phyloP scores from a whole-genome alignment of 2,113 vertebrate species.

The Grus americana region DNA sequence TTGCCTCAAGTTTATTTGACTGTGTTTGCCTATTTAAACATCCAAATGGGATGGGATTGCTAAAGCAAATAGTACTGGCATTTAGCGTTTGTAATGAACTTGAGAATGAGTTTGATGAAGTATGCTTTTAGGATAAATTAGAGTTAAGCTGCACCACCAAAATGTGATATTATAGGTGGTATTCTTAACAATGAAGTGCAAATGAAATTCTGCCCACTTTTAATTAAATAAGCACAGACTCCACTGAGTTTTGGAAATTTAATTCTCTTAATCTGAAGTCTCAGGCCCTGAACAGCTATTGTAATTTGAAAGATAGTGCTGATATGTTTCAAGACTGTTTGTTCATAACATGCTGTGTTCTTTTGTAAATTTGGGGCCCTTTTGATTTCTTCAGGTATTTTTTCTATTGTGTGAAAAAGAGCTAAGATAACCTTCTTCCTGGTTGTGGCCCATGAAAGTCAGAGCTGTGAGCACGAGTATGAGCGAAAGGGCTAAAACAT shows the following conservation, averaged over 20 bases:
- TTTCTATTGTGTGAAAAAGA: background rate
- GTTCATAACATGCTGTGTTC: background rate
- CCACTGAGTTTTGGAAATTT: constrained; percentile 53
- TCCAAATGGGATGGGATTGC: constrained; percentile 1
- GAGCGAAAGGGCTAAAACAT: background rate
- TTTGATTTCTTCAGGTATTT: background rate
- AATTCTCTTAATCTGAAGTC: constrained; percentile 51
- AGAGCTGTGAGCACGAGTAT: background rate
- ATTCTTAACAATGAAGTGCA: constrained; percentile 50
- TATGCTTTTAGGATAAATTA: constrained; percentile 36
- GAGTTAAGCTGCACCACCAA: constrained; percentile 37
- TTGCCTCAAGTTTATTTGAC: background rate
- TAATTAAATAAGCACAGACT: constrained; percentile 63
- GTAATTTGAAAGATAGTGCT: constrained; percentile 31
- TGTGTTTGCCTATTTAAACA: constrained; percentile 3
- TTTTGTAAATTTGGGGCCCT: background rate
- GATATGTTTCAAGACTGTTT: constrained; percentile 30
- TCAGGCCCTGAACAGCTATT: background rate
- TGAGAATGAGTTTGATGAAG: constrained; percentile 49
- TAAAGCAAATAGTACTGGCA: constrained; percentile 20
- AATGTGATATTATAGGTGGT: constrained; percentile 46
- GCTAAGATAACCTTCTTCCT: background rate
- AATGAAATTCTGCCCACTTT: constrained; percentile 53
- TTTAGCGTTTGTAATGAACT: constrained; percentile 58
- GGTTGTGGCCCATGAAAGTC: background rate